Percentiles rank a stretch among this genome's conserved stretches.
These are phyloP conservation scores for Arion vulgaris DNA, from an alignment of 1,140 invertebrate genomes.

Conservation along the genomic window DNA sequence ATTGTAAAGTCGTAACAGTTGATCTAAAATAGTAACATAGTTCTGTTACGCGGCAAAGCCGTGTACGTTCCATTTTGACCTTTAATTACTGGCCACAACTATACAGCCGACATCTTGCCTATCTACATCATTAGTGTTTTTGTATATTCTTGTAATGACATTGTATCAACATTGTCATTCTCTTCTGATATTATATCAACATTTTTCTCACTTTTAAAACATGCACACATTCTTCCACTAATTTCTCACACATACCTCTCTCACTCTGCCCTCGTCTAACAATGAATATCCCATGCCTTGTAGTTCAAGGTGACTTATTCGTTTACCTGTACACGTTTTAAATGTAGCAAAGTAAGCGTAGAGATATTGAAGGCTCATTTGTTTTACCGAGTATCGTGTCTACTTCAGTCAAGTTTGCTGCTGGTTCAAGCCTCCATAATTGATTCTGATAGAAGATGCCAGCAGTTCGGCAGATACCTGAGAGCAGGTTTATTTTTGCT, in stretches of 20 bases:
- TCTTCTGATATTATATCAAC: too few species aligned
- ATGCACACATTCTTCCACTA: too few species aligned
- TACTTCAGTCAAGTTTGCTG: not conserved
- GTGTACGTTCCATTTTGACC: too few species aligned
- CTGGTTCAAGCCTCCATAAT: not conserved
- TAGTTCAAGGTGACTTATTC: not conserved
- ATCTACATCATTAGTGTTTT: too few species aligned
- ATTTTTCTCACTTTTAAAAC: too few species aligned
- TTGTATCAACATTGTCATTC: too few species aligned
- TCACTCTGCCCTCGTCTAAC: not conserved
- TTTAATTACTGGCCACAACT: too few species aligned
- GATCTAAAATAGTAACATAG: too few species aligned
- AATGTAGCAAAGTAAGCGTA: not conserved
- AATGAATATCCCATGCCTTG: not conserved
- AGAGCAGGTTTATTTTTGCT: not conserved
- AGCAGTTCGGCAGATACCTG: constrained; percentile 14
- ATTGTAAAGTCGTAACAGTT: too few species aligned
- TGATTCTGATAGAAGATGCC: not conserved
- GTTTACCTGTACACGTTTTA: not conserved
- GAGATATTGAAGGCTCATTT: constrained; percentile 58
- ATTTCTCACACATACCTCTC: not conserved
- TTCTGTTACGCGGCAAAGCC: too few species aligned
- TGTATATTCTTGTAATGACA: too few species aligned
- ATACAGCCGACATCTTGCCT: too few species aligned
- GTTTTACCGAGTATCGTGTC: constrained; percentile 82